Percentiles rank a stretch among this genome's conserved stretches.
Conservation (phyloP, 2,888 invertebrate genomes). For the Tiphia femorata region DNA sequence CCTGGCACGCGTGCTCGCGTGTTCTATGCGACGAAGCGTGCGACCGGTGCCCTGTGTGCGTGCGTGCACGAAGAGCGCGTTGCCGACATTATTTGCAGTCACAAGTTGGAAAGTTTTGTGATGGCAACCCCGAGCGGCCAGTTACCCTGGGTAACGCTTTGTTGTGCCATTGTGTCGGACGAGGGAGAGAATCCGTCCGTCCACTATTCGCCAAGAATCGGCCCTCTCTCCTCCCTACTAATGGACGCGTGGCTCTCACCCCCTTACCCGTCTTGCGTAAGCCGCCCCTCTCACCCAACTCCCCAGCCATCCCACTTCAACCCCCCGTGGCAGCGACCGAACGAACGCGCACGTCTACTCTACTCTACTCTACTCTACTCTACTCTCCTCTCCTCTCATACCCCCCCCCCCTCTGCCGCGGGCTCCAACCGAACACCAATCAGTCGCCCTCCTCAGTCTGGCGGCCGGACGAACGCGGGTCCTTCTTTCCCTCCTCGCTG, state of each 20-base stretch:
- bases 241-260: not conserved
- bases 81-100: conserved; percentile 52
- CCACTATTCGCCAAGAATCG: conserved; percentile 3
- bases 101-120: conserved; percentile 64
- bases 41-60: conserved; percentile 1
- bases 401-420: not conserved
- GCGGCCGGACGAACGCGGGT: too few species aligned
- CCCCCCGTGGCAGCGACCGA: not conserved
- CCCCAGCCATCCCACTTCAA: conserved; percentile 2
- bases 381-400: not conserved
- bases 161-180: conserved; percentile 59
- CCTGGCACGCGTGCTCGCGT: conserved; percentile 37
- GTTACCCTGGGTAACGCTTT: conserved; percentile 66
- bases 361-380: conserved; percentile 16
- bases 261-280: conserved; percentile 16
- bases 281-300: conserved; percentile 1
- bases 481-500: too few species aligned
- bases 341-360: too few species aligned
- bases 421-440: not conserved
- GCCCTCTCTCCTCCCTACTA: not conserved
- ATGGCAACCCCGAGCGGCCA: conserved; percentile 61
- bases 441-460: too few species aligned
- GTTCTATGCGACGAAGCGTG: conserved; percentile 14
- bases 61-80: too few species aligned
- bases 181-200: conserved; percentile 32